Evolutionary conservation across 1,140 invertebrate genomes (phyloP), one percentile per base, ranked within the genome.

Genomic region (Ceratina calcarata): DNA sequence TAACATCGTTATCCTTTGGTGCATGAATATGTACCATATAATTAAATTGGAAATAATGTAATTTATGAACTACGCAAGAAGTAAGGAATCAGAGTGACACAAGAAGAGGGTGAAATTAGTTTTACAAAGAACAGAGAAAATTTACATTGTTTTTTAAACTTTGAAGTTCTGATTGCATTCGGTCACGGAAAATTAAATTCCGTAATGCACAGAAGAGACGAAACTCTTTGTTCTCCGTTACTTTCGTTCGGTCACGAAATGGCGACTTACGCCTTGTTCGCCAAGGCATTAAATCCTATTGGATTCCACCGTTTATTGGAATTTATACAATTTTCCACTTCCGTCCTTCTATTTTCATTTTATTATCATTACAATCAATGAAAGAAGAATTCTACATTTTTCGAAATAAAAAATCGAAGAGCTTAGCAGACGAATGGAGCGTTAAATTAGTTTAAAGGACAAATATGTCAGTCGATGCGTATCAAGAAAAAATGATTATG

Each of bases 151-250:
- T 27, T 2, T 18, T 0, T 10, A 12, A 60, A 15, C n/a, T 62
- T 64, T 32, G 10, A 32, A 27, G 22, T 24, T 57, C 20, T 18
- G 20, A 24, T 55, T n/a, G 27, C 58, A 20, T 70, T 49, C 49
- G n/a, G 27, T 71, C 32, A 32, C 20, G 73, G 51, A 15, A 58
- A 55, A 55, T 62, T 64, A 24, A 71, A 55, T 45, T 45, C 27
- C 49, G n/a, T n/a, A 64, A 71, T 3, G 18, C 61, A 32, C 8
- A 37, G 32, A 4, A 37, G 51, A 37, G 51, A 51, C 64, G 24
- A 18, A n/a, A 32, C 12, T 71, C 76, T 69, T 77, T 77, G 66
- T 77, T 69, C 57, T 22, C 57, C 55, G 74, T 27, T 69, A 67
- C n/a, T 57, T 68, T 51, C 51, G 45, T 66, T 66, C 58, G 73